A percentile compares a stretch with the other conserved stretches of the same genome.
phyloP scores from a whole-genome alignment of 2,888 invertebrate species.

The Ennomos fuscantarius region DNA sequence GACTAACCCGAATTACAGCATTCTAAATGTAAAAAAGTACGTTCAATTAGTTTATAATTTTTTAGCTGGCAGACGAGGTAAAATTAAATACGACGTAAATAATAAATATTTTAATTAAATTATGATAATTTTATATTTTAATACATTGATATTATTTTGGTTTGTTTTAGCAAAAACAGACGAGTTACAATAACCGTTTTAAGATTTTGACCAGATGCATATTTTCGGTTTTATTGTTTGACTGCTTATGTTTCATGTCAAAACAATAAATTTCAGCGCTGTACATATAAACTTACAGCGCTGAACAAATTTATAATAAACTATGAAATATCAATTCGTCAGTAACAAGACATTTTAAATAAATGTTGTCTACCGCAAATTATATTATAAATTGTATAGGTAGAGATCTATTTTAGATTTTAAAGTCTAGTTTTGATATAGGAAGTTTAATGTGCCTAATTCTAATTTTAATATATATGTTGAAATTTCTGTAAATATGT shows the following conservation, averaged over 20 bases:
- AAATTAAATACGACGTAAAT: not conserved
- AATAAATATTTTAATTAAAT: slow-evolving; percentile 6
- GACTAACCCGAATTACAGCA: slow-evolving; percentile 35
- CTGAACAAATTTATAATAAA: too few species aligned
- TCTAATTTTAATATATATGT: too few species aligned
- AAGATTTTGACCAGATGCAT: not conserved
- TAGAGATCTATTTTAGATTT: too few species aligned
- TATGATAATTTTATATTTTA: slow-evolving; percentile 9
- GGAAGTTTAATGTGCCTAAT: too few species aligned
- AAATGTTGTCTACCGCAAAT: too few species aligned
- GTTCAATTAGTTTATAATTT: slow-evolving; percentile 15
- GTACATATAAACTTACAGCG: too few species aligned
- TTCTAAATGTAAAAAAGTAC: not conserved
- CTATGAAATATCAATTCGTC: too few species aligned
- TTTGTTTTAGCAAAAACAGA: slow-evolving; percentile 1
- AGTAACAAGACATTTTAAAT: too few species aligned
- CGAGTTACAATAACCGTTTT: not conserved
- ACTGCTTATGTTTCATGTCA: slow-evolving; percentile 23
- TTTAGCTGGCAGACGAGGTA: not conserved
- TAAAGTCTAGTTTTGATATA: too few species aligned
- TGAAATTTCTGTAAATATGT: too few species aligned
- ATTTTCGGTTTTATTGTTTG: not conserved
- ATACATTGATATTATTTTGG: slow-evolving; percentile 8
- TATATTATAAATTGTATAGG: too few species aligned
- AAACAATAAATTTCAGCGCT: slow-evolving; percentile 7